Base-by-base conservation (phyloP, 2,888 invertebrate species). In the Prosapia bicincta region DNA sequence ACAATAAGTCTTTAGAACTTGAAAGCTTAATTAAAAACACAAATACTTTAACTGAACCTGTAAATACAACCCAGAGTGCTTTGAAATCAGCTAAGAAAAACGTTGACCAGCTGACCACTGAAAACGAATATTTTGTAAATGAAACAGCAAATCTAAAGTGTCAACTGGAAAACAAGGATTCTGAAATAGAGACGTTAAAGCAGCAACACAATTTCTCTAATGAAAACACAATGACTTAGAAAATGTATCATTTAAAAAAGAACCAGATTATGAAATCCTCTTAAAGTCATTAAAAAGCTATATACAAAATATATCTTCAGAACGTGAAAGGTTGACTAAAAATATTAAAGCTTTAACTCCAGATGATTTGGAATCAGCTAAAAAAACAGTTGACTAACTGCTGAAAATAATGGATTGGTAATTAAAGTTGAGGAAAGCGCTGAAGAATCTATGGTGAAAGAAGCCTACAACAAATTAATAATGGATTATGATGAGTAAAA, bases 401-500 rank as follows among this genome's bases (percentile, higher is more conserved):
- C 25, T 25, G 70, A 73, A 68, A 38, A 67, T 15, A 13, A 5
- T 6, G 13, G 66, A 24, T 26, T 71, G 6, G 23, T 66, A 9
- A 32, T 32, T 10, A 69, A 74, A 65, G n/a, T 74, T 13, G 69
- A 77, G 73, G 26, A 78, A 1, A 77, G 80, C 69, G 13, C 7
- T 38, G 38, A 38, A 38, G 78, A 77, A 54, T 26, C 75, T 0
- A 82, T 83, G 74, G 70, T 82, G 26, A 84, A 84, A 79, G 85
- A 85, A 78, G 83, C 84, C 0, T 85, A 85, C 76, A 83, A 85
- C 74, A 84, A 83, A 77, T 77, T 85, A 20, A 79, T 85, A 23
- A 85, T 85, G 78, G 87, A 87, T 76, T 82, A 86, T 20, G 87
- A 87, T 78, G 82, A 85, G 77, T 81, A 86, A 87, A 81, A 23